These are phyloP conservation scores for Pangasianodon gigas DNA, from an alignment of 2,113 vertebrate genomes.

Conservation along the genomic window DNA sequence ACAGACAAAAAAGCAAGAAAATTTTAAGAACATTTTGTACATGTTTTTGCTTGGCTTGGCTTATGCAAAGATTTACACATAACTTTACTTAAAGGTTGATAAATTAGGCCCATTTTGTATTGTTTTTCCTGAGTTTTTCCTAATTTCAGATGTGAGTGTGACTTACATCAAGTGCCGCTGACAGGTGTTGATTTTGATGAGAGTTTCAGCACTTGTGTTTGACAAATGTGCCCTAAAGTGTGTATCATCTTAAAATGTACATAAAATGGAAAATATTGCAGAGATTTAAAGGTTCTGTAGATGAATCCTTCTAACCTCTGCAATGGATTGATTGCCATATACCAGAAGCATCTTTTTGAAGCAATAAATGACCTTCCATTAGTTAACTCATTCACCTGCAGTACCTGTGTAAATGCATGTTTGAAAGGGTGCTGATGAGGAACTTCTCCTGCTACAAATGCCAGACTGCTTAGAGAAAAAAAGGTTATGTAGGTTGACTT, in stretches of 20 bases:
- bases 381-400: no score
- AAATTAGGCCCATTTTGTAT: no score
- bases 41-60: no score
- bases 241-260: background rate
- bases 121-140: background rate
- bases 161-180: background rate
- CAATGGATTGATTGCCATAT: background rate
- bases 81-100: no score
- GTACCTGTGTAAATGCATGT: no score
- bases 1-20: no score
- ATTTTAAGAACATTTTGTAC: no score
- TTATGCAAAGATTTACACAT: no score
- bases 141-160: background rate
- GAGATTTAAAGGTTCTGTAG: background rate
- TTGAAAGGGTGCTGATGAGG: background rate
- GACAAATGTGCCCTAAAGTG: no score
- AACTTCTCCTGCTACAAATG: background rate
- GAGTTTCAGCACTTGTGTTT: background rate
- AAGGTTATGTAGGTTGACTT: no score
- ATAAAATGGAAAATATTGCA: background rate
- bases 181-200: background rate
- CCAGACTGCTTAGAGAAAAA: background rate
- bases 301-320: background rate
- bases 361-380: no score
- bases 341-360: no score